Base-by-base conservation (phyloP, 2,797 vertebrate species). In the Alectoris magna region DNA sequence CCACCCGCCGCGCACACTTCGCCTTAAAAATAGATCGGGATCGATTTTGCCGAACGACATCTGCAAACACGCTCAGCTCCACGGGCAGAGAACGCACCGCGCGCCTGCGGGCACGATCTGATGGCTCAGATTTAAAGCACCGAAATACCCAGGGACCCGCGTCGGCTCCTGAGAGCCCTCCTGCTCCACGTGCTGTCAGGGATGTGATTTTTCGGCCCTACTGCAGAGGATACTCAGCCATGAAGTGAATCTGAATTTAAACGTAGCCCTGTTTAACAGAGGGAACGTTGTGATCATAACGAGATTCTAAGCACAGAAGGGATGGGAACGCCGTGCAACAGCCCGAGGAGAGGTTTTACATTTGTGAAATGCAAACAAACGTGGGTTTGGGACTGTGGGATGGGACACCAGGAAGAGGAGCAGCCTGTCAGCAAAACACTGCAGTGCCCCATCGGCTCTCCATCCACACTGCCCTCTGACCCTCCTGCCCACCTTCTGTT, bases 21-120 rank as follows among this genome's bases (percentile, higher is more conserved):
- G 71, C 94, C 95, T 93, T 87, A 95, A 94, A 96, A 96, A 97
- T 94, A 93, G 95, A 94, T 64, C 1, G 76, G 90, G 91, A 96
- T 88, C 77, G 51, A 90, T 91, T 85, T 81, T 96, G 76, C 77
- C 41, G 18, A 93, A 90, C 92, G 89, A 91, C 86, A 91, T 66
- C 94, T 94, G 95, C 94, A 90, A 91, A 91, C 94, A 82, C 74
- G 2, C 88, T 74, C 69, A 8, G 93, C 87, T 93, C 89, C 8
- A 4, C 93, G 38, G 91, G 91, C 90, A 69, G 63, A 7, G 14
- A 78, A 43, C 2, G 87, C 92, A 11, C 77, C 0, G 44, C 63
- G 90, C 81, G 60, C 87, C 7, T 2, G 58, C 91, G 88, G 48
- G 72, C 91, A 87, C 83, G 49, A 41, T 49, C 12, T 1, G 29